Evolutionary conservation across 2,888 invertebrate genomes (phyloP), one percentile per base, ranked within the genome.

Genomic region (Cylindroiulus punctatus): DNA sequence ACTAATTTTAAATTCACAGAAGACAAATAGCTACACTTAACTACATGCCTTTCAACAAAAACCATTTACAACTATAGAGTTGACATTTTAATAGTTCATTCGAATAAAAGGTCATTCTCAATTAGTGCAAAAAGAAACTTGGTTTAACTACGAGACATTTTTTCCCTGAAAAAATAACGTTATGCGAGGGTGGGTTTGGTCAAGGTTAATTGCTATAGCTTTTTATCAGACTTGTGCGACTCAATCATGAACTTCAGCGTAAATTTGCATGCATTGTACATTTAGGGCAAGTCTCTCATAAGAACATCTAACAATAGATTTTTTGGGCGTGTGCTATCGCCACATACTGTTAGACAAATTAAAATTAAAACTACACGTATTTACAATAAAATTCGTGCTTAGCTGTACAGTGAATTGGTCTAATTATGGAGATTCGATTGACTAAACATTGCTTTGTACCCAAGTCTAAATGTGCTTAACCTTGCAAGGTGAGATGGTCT

Each of bases 271-370:
- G 76, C 76, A 30, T 17, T 14, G 30, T 30, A 30, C 76, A 76
- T 76, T 76, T 76, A 76, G 76, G 76, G 76, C 76, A 76, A 26
- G 17, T 30, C 76, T 76, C 7, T 26, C 32, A 76, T 30, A 76
- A 30, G 30, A 76, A 76, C 26, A 17, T 30, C 30, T 76, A 26
- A 76, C 76, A 76, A 76, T 76, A 32, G 76, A 30, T 76, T 76
- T 76, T 30, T 76, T 76, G 76, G 76, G 76, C 76, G 76, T 76
- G 76, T 76, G 76, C 76, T 30, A 76, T 76, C 26, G 76, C 76
- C 76, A 76, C 76, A 76, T 76, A 76, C 76, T 76, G 76, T 76
- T 76, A 76, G 76, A 26, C 30, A 76, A 76, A 30, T 17, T 30
- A 76, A 26, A 76, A 32, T 76, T 76, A 76, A 65, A 76, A 76